phyloP scores from a whole-genome alignment of 2,797 vertebrate species.

The Spondyliosoma cantharus region DNA sequence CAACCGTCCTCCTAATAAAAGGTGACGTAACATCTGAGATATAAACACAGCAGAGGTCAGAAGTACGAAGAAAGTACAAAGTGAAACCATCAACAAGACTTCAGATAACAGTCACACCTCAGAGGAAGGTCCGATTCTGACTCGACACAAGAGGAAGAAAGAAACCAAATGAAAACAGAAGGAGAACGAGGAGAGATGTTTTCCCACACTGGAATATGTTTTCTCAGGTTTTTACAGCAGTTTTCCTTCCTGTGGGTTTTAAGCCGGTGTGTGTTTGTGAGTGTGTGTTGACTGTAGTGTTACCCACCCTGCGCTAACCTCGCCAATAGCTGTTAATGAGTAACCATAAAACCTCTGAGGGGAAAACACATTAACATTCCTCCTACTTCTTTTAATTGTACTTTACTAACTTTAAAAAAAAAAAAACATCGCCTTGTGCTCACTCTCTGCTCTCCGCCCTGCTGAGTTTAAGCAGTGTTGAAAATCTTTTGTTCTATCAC shows the following conservation, averaged over 20 bases:
- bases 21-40: no score
- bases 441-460: no score
- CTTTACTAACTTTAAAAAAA: conserved; percentile 28
- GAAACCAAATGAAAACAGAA: background rate
- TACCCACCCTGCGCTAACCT: background rate
- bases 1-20: no score
- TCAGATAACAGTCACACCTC: no score
- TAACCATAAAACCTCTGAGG: conserved; percentile 55
- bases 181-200: background rate
- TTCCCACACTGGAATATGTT: conserved; percentile 40
- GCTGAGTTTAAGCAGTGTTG: no score
- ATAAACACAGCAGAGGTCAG: no score
- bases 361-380: conserved; percentile 62
- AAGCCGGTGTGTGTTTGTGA: conserved; percentile 4
- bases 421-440: background rate
- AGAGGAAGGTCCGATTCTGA: no score
- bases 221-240: conserved; percentile 52
- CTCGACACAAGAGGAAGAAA: background rate
- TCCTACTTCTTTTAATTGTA: conserved; percentile 31
- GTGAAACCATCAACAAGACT: no score
- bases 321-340: conserved; percentile 63
- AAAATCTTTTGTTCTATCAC: no score
- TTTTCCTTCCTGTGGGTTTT: conserved; percentile 26
- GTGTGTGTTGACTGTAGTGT: conserved; percentile 19
- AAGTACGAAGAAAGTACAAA: no score